These are phyloP conservation scores for Alca torda DNA, from an alignment of 2,797 vertebrate genomes.

Conservation along the genomic window DNA sequence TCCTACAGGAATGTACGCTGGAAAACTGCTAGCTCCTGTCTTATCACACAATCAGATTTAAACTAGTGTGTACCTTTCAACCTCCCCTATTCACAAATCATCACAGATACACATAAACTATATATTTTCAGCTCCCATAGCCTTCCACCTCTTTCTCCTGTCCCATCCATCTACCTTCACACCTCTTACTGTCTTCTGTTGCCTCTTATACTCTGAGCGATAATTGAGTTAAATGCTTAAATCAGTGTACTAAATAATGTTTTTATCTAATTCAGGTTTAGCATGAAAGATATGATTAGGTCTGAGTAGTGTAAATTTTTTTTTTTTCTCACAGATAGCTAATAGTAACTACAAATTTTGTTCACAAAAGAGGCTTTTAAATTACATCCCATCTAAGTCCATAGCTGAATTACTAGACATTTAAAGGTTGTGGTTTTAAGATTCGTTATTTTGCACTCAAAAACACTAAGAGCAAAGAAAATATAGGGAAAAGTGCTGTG, in stretches of 20 bases:
- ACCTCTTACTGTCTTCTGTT: not conserved
- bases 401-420: not conserved
- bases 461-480: not conserved
- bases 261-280: not conserved
- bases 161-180: not conserved
- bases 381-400: not conserved
- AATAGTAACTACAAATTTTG: not conserved
- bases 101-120: not conserved
- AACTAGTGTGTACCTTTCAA: not conserved
- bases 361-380: not conserved
- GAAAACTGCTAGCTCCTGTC: not conserved
- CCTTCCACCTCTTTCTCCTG: not conserved
- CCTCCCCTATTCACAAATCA: not conserved
- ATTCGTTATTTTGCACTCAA: not conserved
- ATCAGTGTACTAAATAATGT: not conserved
- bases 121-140: not conserved
- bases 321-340: not conserved
- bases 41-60: not conserved
- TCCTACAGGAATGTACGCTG: not conserved
- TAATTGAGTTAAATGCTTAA: not conserved
- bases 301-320: not conserved
- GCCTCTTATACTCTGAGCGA: not conserved
- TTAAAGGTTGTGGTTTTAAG: not conserved
- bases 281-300: not conserved
- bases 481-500: not conserved